A percentile compares a stretch with the other conserved stretches of the same genome.
Evolutionary conservation across 2,797 vertebrate genomes (phyloP).

Genomic region (Spizella passerina): DNA sequence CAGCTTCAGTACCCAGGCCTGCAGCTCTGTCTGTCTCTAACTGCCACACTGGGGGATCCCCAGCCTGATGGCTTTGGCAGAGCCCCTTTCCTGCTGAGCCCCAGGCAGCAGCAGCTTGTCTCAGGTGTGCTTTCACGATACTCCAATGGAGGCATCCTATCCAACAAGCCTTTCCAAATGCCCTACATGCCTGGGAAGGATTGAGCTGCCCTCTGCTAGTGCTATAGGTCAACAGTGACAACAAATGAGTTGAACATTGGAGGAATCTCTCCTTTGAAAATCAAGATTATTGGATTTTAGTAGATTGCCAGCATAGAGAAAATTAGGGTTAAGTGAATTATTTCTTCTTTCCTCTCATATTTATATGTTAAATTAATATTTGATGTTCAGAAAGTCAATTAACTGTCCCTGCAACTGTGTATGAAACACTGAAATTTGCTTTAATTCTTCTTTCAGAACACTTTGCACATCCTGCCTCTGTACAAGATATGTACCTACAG

Average conservation of each 20-base stretch:
- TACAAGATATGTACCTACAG: not conserved
- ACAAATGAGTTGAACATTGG: not conserved
- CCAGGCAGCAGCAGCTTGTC: not conserved
- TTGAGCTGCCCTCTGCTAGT: not conserved
- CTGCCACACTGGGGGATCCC: not conserved
- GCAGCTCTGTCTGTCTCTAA: not conserved
- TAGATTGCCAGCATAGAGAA: not conserved
- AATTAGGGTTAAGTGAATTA: not conserved
- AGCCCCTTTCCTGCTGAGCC: not conserved
- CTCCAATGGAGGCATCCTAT: not conserved
- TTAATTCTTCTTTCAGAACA: not conserved
- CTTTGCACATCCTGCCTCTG: not conserved
- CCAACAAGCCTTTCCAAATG: not conserved
- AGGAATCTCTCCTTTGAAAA: not conserved
- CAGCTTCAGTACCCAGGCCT: not conserved
- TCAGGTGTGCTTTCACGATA: not conserved
- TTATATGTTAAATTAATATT: not conserved
- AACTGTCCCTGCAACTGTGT: not conserved
- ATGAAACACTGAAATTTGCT: not conserved
- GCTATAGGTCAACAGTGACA: not conserved
- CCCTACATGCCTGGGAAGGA: not conserved
- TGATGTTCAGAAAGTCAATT: not conserved
- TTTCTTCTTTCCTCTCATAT: not conserved
- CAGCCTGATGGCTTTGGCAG: not conserved
- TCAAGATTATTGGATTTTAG: not conserved